Percentiles rank a stretch among this genome's conserved stretches.
Conservation (phyloP, 2,888 invertebrate species). For the Conops quadrifasciatus region DNA sequence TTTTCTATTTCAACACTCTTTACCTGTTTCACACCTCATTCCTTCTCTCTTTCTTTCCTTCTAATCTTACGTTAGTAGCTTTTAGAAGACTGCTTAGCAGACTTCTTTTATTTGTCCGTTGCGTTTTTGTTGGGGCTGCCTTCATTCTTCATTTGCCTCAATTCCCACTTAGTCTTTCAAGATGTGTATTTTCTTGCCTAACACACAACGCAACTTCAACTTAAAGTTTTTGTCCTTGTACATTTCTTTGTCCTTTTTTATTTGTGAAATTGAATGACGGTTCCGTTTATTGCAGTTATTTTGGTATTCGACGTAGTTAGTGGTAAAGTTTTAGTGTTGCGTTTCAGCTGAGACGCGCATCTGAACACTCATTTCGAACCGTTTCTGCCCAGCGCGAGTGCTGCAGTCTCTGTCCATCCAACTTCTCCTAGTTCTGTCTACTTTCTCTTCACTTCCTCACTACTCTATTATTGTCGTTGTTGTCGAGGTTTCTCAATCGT, state of each 20-base stretch:
- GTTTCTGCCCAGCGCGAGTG: no score
- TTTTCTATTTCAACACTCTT: neutral
- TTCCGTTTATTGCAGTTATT: conserved; percentile 22
- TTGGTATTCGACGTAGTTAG: neutral
- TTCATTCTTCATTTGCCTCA: neutral
- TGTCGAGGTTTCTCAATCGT: neutral
- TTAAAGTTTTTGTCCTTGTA: neutral
- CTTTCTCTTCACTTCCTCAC: neutral
- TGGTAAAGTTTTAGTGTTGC: no score
- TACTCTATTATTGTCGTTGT: neutral
- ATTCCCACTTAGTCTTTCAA: neutral
- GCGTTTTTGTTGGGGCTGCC: neutral
- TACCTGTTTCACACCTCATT: neutral
- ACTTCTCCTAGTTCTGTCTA: neutral
- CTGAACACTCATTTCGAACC: no score
- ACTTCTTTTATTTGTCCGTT: conserved; percentile 15
- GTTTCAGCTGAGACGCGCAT: no score
- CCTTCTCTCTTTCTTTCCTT: conserved; percentile 1
- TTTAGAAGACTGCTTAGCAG: conserved; percentile 24
- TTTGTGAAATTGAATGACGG: conserved; percentile 22
- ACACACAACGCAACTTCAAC: neutral
- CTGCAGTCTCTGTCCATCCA: neutral
- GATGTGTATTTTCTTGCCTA: no score
- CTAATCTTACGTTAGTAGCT: conserved; percentile 26
- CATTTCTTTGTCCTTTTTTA: neutral